Evolutionary conservation across 2,113 vertebrate genomes (phyloP), one percentile per base, ranked within the genome.

Genomic region (Chaetops frenatus): DNA sequence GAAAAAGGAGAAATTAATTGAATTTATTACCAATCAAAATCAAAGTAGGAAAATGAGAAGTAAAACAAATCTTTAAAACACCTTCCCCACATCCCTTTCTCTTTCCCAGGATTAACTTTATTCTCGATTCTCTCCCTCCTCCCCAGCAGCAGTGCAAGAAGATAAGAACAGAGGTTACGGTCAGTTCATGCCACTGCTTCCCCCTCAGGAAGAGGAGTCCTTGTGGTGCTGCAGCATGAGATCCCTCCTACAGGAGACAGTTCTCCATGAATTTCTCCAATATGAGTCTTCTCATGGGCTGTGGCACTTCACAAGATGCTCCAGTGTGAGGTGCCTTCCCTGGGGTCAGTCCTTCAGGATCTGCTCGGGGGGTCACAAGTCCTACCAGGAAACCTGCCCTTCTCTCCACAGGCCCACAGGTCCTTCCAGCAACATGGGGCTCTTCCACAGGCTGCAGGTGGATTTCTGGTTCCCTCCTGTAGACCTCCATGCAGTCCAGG

Each of bases 151-250:
- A 74, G n/a, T 15, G 29, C n/a, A 51, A 28, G 38, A 58, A 74
- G n/a, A 60, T 35, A 24, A 73, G 61, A 67, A 53, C 0, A 2
- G 61, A 60, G 20, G n/a, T 45, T 18, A n/a, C 0, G 0, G 16
- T 67, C 45, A 38, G 53, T 53, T 60, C 53, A 21, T 45, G 78
- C 28, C 11, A 11, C 38, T 45, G n/a, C 51, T 40, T 60, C 5
- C 53, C n/a, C 13, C 53, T 74, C 53, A 53, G 42, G 25, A 62
- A 54, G 56, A 47, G 27, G 27, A 51, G 38, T 67, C n/a, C 38
- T 81, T 47, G 38, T 9, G 16, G 61, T 74, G 53, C 28, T n/a
- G 24, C 70, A 67, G n/a, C 45, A 45, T 40, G 38, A 38, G 24
- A 19, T 74, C n/a, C n/a, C 20, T 74, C 53, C 45, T 51, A 47